phyloP scores from a whole-genome alignment of 1,140 invertebrate species.

The Hyles euphorbiae region DNA sequence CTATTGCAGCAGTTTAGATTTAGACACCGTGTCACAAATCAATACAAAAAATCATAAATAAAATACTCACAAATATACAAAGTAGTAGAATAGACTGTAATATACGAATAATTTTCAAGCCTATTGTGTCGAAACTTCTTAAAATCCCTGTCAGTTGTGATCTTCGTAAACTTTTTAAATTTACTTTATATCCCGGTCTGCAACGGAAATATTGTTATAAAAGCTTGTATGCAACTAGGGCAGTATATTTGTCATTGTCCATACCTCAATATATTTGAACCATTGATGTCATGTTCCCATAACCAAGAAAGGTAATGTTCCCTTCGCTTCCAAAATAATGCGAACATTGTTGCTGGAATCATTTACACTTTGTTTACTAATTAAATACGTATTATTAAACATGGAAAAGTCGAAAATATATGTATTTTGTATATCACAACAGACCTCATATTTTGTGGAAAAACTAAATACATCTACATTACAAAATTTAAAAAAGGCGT shows the following conservation, averaged over 20 bases:
- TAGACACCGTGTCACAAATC: too few species aligned
- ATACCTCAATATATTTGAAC: constrained; percentile 3
- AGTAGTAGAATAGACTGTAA: neutral
- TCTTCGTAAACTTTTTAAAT: constrained; percentile 6
- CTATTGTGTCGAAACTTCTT: constrained; percentile 4
- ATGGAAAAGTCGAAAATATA: too few species aligned
- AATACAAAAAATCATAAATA: too few species aligned
- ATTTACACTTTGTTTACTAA: neutral
- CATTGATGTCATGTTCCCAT: constrained; percentile 15
- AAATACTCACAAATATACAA: constrained; percentile 1
- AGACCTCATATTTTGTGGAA: too few species aligned
- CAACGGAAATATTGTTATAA: neutral
- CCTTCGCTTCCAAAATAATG: constrained; percentile 16
- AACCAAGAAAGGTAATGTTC: constrained; percentile 18
- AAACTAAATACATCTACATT: too few species aligned
- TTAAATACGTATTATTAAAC: too few species aligned
- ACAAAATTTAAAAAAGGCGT: too few species aligned
- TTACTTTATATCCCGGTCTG: constrained; percentile 8
- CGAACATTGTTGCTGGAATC: constrained; percentile 5
- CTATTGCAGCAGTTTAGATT: too few species aligned
- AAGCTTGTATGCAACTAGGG: too few species aligned
- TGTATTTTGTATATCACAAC: too few species aligned
- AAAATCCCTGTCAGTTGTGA: constrained; percentile 8
- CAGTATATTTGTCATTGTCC: too few species aligned
- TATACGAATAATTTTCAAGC: constrained; percentile 1